phyloP scores from a whole-genome alignment of 2,797 vertebrate species.

The Characodon lateralis region DNA sequence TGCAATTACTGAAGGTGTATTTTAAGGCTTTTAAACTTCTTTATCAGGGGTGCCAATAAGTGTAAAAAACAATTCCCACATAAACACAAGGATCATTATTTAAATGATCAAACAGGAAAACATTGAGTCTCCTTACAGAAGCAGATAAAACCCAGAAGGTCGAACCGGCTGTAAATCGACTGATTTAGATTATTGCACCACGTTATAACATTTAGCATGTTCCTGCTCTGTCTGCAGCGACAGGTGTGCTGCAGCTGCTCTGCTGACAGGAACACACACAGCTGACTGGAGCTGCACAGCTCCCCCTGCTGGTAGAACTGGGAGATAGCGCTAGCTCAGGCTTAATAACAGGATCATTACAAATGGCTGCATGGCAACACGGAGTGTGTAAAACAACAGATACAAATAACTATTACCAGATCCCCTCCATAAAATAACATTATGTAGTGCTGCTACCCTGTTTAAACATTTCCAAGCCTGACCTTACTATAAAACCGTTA shows the following conservation, averaged over 20 bases:
- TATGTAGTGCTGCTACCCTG: background rate
- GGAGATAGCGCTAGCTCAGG: constrained; percentile 3
- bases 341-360: too few relatives aligned
- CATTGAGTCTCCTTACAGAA: too few relatives aligned
- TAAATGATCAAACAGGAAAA: background rate
- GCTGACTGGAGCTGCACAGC: constrained; percentile 20
- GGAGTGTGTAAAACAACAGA: background rate
- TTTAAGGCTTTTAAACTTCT: background rate
- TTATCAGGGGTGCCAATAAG: background rate
- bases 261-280: background rate
- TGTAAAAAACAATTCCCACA: background rate
- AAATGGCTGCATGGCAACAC: background rate
- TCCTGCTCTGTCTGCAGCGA: constrained; percentile 21
- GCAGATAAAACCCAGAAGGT: background rate
- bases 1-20: background rate
- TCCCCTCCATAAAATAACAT: background rate
- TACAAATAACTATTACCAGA: background rate
- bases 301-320: constrained; percentile 67
- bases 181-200: constrained; percentile 23
- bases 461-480: background rate
- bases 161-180: constrained; percentile 13
- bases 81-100: background rate
- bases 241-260: constrained; percentile 61
- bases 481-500: background rate
- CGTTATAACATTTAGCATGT: constrained; percentile 7